Evolutionary conservation across 2,113 vertebrate genomes (phyloP).

Genomic region (Tetrao urogallus): DNA sequence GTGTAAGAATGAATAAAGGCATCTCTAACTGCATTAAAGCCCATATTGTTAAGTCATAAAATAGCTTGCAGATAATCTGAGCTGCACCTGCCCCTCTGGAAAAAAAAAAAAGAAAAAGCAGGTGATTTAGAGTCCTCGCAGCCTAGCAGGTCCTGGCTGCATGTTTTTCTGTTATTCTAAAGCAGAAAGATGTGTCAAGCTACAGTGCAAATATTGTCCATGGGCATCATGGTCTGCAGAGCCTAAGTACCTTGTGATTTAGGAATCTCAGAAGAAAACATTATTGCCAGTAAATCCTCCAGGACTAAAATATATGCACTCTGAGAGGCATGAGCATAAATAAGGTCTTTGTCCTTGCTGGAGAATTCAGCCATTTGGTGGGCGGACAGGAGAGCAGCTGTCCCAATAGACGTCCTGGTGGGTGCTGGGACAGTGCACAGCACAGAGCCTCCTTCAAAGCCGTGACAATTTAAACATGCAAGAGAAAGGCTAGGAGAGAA

Average conservation of each 20-base stretch:
- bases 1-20: conserved; percentile 57
- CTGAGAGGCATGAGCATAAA: conserved; percentile 13
- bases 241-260: conserved; percentile 40
- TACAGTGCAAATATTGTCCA: conserved; percentile 61
- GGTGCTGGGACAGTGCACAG: background rate
- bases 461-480: background rate
- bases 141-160: conserved; percentile 2
- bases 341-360: conserved; percentile 41
- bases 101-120: background rate
- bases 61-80: conserved; percentile 20
- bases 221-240: conserved; percentile 30
- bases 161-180: conserved; percentile 66
- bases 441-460: background rate
- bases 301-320: conserved; percentile 27
- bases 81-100: conserved; percentile 60
- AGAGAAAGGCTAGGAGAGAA: background rate
- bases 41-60: conserved; percentile 5
- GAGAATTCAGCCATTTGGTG: background rate
- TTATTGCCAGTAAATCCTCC: conserved; percentile 50
- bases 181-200: conserved; percentile 52
- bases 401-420: background rate
- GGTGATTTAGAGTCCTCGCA: conserved; percentile 48
- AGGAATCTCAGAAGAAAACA: conserved; percentile 59
- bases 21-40: conserved; percentile 33
- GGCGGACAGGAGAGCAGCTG: conserved; percentile 7